Evolutionary conservation across 2,888 invertebrate species (phyloP), one percentile per base, ranked within the genome.

Genomic region (Rhogogaster chlorosoma): DNA sequence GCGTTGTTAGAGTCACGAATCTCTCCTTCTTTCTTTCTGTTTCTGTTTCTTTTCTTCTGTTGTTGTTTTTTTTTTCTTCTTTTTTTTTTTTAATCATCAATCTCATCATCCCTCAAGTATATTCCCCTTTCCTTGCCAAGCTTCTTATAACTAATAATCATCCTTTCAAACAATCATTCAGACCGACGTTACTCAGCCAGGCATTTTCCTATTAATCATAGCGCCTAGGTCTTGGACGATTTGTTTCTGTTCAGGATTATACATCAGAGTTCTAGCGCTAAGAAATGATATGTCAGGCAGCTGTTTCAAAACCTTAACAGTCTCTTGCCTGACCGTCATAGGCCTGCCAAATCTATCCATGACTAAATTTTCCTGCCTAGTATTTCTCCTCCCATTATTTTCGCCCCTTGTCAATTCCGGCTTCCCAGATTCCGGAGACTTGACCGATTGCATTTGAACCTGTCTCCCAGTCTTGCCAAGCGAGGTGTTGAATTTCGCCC

Each of bases 161-260:
- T 49, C 57, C 88, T 91, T 91, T 91, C 90, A 92, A 92, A 92
- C 89, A 86, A 86, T 89, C 87, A 90, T 92, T 92, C 92, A 93
- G 92, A 93, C 93, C 92, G 92, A 93, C 88, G 93, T 93, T 91
- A 93, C 93, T 93, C 93, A 93, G 89, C 93, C 93, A 53, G 93
- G 93, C 93, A 93, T 93, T 84, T 93, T 93, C 73, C 93, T 91
- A 91, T 91, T 93, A 84, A 93, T 92, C 91, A 93, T 91, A 78
- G 93, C 92, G 86, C 93, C 93, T 53, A 93, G 88, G 87, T 93
- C 93, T 64, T 90, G 91, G 83, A 92, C 90, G 26, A 93, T 91
- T 83, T 93, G 92, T 53, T 91, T 92, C 53, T 93, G 92, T 75
- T 93, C 93, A 9, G 93, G 93, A 88, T 92, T 93, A 82, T 90